Evolutionary conservation across 2,888 invertebrate genomes (phyloP).

Genomic region (Julus scandinavius): DNA sequence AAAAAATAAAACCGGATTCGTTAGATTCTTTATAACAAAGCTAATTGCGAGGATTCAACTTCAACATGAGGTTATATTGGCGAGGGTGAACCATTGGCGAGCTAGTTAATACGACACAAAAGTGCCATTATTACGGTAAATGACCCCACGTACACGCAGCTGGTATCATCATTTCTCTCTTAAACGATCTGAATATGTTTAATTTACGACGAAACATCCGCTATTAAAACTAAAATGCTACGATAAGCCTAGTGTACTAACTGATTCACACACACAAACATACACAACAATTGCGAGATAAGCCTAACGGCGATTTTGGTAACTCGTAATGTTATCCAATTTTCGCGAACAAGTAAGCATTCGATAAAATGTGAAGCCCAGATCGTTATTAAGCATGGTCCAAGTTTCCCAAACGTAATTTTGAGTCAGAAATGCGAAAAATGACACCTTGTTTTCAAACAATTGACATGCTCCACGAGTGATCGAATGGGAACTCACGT

Average conservation of each 20-base stretch:
- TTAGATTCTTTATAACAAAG: no score
- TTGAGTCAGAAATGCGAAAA: not conserved
- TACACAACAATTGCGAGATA: not conserved
- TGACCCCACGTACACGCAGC: not conserved
- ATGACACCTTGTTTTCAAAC: not conserved
- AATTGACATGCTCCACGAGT: not conserved
- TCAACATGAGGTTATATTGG: no score
- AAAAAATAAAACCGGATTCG: not conserved
- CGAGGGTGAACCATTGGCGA: not conserved
- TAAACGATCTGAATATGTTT: not conserved
- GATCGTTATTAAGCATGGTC: no score
- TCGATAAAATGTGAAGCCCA: no score
- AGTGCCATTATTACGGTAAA: not conserved
- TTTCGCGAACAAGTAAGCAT: no score
- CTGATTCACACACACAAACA: not conserved
- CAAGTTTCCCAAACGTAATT: no score
- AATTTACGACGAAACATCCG: no score
- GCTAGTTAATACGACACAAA: not conserved
- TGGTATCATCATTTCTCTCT: no score
- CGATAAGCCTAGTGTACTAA: not conserved
- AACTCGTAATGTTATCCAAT: no score
- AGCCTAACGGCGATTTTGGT: no score
- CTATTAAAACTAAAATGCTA: not conserved
- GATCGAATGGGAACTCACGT: no score
- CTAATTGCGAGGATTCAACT: no score